Conservation (phyloP, 2,797 vertebrate species). For the Tragelaphus eurycerus region DNA sequence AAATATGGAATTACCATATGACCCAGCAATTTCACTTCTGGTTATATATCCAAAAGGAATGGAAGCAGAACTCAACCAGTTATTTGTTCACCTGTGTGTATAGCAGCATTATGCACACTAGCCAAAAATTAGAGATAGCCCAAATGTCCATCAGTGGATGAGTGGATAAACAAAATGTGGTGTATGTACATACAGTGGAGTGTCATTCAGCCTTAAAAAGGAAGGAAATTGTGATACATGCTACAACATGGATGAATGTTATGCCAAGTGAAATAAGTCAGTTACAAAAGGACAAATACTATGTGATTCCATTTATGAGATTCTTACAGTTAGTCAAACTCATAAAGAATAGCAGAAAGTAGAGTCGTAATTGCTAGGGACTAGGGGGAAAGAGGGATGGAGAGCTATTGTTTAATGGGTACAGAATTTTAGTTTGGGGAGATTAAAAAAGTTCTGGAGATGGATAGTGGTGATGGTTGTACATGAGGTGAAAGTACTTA, state of each 20-base stretch:
- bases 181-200: neutral
- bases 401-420: neutral
- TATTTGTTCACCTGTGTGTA: neutral
- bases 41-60: neutral
- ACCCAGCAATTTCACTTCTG: neutral
- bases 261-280: neutral
- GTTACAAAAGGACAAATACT: neutral
- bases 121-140: neutral
- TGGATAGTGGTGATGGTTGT: neutral
- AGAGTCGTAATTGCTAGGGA: neutral
- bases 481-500: neutral
- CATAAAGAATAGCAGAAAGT: neutral
- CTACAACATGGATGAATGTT: neutral
- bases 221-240: neutral
- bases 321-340: neutral
- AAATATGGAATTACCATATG: neutral
- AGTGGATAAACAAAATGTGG: neutral
- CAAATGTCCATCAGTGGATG: neutral
- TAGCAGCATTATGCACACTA: neutral
- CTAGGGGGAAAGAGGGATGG: neutral
- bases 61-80: neutral
- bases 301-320: neutral
- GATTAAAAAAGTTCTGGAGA: neutral
- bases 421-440: neutral
- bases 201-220: neutral